Percentiles rank a stretch among this genome's conserved stretches.
These are phyloP conservation scores for Drosophila erecta DNA, from an alignment of 1,140 invertebrate species.

Conservation along the genomic window DNA sequence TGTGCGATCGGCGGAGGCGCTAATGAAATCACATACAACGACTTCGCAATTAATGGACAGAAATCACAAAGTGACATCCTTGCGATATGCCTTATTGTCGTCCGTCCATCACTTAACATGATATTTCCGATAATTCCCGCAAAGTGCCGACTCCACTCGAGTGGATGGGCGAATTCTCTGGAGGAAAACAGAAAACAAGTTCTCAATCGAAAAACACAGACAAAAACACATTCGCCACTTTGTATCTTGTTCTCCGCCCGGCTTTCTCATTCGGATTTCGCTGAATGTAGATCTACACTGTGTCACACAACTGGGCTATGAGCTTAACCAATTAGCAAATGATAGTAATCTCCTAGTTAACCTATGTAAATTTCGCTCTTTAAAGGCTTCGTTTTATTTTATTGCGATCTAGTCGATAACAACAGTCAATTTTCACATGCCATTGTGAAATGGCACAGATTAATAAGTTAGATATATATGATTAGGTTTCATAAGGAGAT, in stretches of 20 bases:
- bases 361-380: conserved; percentile 37
- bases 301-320: conserved; percentile 25
- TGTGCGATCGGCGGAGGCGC: conserved; percentile 23
- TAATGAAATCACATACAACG: conserved; percentile 76
- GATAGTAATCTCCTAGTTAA: conserved; percentile 29
- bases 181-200: conserved; percentile 63
- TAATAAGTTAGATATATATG: conserved; percentile 17
- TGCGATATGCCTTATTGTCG: conserved; percentile 68
- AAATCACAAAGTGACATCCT: conserved; percentile 66
- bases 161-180: conserved; percentile 10
- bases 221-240: conserved; percentile 59
- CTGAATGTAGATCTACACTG: conserved; percentile 60
- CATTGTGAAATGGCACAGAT: conserved; percentile 32
- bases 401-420: conserved; percentile 16
- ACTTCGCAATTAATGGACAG: conserved; percentile 62
- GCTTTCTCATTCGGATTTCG: conserved; percentile 44
- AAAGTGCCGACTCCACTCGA: conserved; percentile 25
- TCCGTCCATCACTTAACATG: conserved; percentile 29
- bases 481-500: conserved; percentile 2
- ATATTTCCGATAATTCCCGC: conserved; percentile 57
- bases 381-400: conserved; percentile 14
- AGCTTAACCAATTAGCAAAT: conserved; percentile 26
- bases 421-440: conserved; percentile 16
- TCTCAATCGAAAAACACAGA: conserved; percentile 66
- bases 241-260: conserved; percentile 54